Conservation (phyloP, 2,113 vertebrate species). For the Ariopsis seemanni region DNA sequence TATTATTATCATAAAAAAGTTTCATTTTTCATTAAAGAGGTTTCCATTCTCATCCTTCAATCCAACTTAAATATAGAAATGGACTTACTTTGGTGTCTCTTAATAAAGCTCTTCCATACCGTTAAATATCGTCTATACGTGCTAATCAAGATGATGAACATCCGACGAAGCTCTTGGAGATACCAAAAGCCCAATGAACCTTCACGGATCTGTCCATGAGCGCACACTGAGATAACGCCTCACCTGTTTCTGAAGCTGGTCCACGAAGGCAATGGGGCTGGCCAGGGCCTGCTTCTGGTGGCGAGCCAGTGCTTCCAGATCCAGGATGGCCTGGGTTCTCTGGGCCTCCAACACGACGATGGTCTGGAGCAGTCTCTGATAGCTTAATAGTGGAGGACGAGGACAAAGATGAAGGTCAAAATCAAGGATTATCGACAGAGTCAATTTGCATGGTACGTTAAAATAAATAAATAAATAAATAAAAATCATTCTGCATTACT, state of each 20-base stretch:
- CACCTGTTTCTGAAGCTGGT: slow-evolving; percentile 97
- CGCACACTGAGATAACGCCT: not conserved
- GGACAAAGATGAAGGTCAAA: too few relatives aligned
- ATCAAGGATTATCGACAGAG: not conserved
- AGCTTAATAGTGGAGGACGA: slow-evolving; percentile 80
- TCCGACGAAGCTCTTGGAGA: not conserved
- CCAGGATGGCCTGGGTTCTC: slow-evolving; percentile 93
- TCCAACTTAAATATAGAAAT: not conserved
- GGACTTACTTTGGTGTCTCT: not conserved
- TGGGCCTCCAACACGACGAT: slow-evolving; percentile 97
- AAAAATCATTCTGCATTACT: not conserved
- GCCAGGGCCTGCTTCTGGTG: slow-evolving; percentile 89
- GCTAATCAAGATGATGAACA: not conserved
- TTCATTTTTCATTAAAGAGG: too few relatives aligned
- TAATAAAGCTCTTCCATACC: too few relatives aligned
- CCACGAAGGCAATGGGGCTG: slow-evolving; percentile 94
- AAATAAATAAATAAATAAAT: too few relatives aligned
- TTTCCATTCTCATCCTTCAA: not conserved
- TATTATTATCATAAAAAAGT: too few relatives aligned
- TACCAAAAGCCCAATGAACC: not conserved
- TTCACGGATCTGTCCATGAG: too few relatives aligned
- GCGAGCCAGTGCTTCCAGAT: slow-evolving; percentile 88
- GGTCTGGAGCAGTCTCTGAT: slow-evolving; percentile 98
- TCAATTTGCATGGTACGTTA: slow-evolving; percentile 38
- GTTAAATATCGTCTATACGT: not conserved